Evolutionary conservation across 2,113 vertebrate species (phyloP), one percentile per base, ranked within the genome.

Genomic region (Sorex fumeus): DNA sequence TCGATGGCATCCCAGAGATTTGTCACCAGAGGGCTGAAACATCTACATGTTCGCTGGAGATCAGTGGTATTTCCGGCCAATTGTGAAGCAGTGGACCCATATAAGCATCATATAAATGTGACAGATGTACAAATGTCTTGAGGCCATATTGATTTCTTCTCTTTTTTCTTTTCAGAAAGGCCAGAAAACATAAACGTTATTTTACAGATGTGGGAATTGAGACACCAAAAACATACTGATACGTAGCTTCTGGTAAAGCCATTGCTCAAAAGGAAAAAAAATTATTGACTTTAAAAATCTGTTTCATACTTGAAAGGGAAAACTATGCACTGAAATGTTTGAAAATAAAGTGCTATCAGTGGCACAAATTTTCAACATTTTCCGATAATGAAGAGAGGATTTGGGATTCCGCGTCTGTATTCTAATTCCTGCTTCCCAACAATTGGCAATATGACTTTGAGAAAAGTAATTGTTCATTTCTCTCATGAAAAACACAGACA

Each of bases 311-410:
- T 45, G 40, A 86, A 91, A 88, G 81, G 32, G 70, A 77, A 30
- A 86, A 57, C 32, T 47, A 91, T 91, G 77, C 9, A 57, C 11
- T n/a, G 28, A n/a, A 69, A 81, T 93, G 75, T 86, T 92, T 84
- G 67, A 87, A 92, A 96, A 79, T 23, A 83, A 66, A 3, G 16
- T 67, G 87, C 40, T 53, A 71, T 64, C 88, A 84, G 72, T 75
- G 83, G 40, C 36, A 93, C 13, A 1, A 30, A 30, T 30, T 43
- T 74, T 72, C 72, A 80, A 43, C 34, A 0, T 19, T 34, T 84
- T 74, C 45, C 47, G 67, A 76, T 72, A 72, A 72, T 15, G 45
- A 67, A 74, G 66, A 84, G 62, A 88, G 75, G 91, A 83, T 30
- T 71, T 0, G 34, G 57, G 57, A 86, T 66, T 60, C 40, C n/a